phyloP scores from a whole-genome alignment of 2,113 vertebrate genomes.

The Toxotes jaculatrix region DNA sequence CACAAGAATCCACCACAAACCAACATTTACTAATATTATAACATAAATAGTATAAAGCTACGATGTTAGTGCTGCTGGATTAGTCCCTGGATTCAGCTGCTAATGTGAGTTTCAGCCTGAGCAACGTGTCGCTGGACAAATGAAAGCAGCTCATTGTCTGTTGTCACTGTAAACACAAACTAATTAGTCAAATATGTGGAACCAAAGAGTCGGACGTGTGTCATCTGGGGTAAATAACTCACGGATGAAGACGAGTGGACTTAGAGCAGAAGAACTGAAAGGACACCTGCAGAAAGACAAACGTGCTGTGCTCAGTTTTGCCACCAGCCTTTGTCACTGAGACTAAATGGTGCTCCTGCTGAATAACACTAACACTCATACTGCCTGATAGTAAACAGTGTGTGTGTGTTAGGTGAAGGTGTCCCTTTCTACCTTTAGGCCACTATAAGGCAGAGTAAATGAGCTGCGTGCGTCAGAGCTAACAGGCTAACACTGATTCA shows the following conservation, averaged over 20 bases:
- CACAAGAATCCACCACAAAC: constrained; percentile 16
- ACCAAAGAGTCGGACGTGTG: not conserved
- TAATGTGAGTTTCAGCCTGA: constrained; percentile 13
- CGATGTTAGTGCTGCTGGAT: not conserved
- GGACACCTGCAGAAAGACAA: not conserved
- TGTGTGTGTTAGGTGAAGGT: not conserved
- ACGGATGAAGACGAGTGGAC: not conserved
- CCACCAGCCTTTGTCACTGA: not conserved
- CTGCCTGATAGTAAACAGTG: not conserved
- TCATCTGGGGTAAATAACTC: not conserved
- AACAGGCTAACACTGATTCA: constrained; percentile 10
- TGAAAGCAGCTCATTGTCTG: not conserved
- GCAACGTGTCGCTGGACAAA: not conserved
- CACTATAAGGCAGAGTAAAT: constrained; percentile 4
- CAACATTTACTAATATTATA: not conserved
- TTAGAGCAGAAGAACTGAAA: not conserved
- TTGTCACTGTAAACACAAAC: not conserved
- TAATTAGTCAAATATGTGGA: not conserved
- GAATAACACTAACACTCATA: constrained; percentile 11
- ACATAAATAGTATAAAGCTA: not conserved
- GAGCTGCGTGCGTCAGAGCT: not conserved
- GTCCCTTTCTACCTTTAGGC: constrained; percentile 7
- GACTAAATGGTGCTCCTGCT: not conserved
- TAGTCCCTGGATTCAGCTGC: constrained; percentile 27
- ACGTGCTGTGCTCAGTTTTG: not conserved